These are phyloP conservation scores for Natator depressus DNA, from an alignment of 2,113 vertebrate genomes.

Conservation along the genomic window DNA sequence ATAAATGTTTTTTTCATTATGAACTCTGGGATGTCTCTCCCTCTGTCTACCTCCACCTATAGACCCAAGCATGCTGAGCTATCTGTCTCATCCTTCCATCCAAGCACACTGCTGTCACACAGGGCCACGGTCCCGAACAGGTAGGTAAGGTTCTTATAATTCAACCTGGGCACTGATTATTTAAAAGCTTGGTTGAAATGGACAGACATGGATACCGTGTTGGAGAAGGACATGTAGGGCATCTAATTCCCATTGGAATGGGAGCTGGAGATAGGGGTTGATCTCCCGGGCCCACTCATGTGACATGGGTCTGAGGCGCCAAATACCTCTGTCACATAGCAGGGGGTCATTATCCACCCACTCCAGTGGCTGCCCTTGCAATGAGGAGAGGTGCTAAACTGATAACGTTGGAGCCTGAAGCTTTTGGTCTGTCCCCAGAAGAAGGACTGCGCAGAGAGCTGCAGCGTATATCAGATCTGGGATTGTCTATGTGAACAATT, in stretches of 20 bases:
- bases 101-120: too few relatives aligned
- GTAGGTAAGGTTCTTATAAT: not conserved
- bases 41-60: not conserved
- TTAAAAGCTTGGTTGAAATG: not conserved
- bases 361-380: not conserved
- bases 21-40: not conserved
- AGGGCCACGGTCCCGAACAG: not conserved
- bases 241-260: too few relatives aligned
- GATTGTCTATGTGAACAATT: not conserved
- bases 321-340: not conserved
- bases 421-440: too few relatives aligned
- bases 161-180: slow-evolving; percentile 1
- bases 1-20: slow-evolving; percentile 30
- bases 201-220: not conserved
- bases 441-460: too few relatives aligned
- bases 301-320: too few relatives aligned
- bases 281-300: not conserved
- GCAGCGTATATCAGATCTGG: too few relatives aligned
- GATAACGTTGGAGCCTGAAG: too few relatives aligned
- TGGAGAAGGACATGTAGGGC: not conserved
- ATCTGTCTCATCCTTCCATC: not conserved
- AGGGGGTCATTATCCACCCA: not conserved
- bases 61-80: not conserved
- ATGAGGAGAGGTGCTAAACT: not conserved
- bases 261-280: too few relatives aligned